Evolutionary conservation across 2,888 invertebrate species (phyloP), one percentile per base, ranked within the genome.

Genomic region (Campoplex capitator): DNA sequence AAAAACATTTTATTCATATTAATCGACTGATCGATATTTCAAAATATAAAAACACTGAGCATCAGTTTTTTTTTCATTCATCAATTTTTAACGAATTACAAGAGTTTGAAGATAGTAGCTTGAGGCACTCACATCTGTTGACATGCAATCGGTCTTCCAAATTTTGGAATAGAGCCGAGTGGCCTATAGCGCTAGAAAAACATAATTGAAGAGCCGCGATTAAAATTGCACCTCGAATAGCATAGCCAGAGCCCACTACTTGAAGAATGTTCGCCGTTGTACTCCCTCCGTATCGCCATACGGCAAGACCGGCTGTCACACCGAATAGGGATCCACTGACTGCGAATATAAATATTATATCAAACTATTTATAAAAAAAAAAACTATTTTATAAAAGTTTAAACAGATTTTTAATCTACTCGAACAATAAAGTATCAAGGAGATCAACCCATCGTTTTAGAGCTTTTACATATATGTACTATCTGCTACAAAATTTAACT

Each of bases 111-210:
- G 28, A 4, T 74, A 9, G 38, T 28, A 45, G 18, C 7, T 65
- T 38, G 18, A 68, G n/a, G 42, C 11, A 58, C 95, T 92, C 94
- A 98, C 98, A 95, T 95, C 96, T 96, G 0, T 97, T 96, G 84
- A 98, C 96, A 38, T 95, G 96, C 23, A 98, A 95, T 77, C 96
- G 95, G 90, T 98, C 97, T 93, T 98, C 98, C 54, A 98, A 94
- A 89, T 98, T 97, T 92, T 98, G 97, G 92, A 97, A 97, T 32
- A 98, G 95, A 0, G 98, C 97, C 0, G 97, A 97, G 91, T 97
- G 97, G 9, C 97, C 96, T 4, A 98, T 96, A 0, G 97, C 97
- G 88, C 97, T 97, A 4, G 97, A 97, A 65, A 98, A 95, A 90
- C 97, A 97, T 0, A 98, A 95, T 92, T 98, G 98, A 38, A 97